These are phyloP conservation scores for Cochlearius cochlearius DNA, from an alignment of 2,113 vertebrate genomes.

Conservation along the genomic window DNA sequence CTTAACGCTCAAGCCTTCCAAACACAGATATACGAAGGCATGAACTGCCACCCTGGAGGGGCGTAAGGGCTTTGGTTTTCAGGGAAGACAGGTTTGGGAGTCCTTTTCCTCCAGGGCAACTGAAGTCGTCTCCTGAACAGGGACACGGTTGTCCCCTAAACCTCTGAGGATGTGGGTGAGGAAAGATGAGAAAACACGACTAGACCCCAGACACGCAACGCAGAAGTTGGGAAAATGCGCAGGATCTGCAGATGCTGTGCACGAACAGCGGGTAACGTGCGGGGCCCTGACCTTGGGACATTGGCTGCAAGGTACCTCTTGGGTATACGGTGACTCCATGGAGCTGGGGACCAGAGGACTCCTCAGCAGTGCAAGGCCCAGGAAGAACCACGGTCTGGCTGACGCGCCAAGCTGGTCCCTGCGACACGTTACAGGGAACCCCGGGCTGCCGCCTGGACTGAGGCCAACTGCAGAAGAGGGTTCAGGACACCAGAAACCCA, in stretches of 20 bases:
- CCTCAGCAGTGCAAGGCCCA: not conserved
- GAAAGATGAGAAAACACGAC: not conserved
- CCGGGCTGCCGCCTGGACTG: not conserved
- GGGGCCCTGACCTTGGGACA: not conserved
- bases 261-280: rapidly evolving
- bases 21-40: rapidly evolving
- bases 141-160: rapidly evolving
- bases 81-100: not conserved
- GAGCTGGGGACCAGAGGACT: not conserved
- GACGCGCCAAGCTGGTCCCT: not conserved
- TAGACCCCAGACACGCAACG: rapidly evolving
- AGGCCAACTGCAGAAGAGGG: not conserved
- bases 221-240: rapidly evolving
- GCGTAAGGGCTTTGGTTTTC: not conserved
- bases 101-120: not conserved
- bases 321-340: rapidly evolving
- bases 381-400: not conserved
- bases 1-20: rapidly evolving
- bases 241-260: not conserved
- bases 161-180: not conserved
- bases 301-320: rapidly evolving
- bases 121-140: not conserved
- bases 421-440: rapidly evolving
- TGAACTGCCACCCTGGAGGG: rapidly evolving
- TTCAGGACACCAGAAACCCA: not conserved